Evolutionary conservation across 2,113 vertebrate genomes (phyloP), one percentile per base, ranked within the genome.

Genomic region (Calyptommatus sinebrachiatus): DNA sequence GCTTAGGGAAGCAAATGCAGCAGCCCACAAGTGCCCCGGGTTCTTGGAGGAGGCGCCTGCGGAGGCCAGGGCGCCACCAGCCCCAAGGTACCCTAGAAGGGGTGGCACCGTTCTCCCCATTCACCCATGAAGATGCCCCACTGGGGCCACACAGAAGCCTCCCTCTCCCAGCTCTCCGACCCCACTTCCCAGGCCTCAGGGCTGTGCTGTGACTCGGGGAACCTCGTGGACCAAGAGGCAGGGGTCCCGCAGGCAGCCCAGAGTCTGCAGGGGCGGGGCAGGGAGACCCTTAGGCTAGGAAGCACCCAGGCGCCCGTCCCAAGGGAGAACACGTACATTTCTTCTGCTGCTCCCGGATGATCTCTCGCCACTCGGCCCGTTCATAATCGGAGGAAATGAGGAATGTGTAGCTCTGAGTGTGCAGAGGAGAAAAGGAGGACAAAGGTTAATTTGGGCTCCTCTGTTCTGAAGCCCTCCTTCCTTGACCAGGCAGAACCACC

Each of bases 361-460:
- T 93, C 84, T 99, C 98, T 82, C 95, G 96, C 98, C 98, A 99
- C 79, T 99, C 98, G 0, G 97, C 97, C 8, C 98, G 96, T 86
- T 99, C 98, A 0, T 99, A 99, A 91, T 99, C 98, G 0, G 98
- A 99, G 0, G 98, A 97, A 83, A 97, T 98, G 85, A 99, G 95
- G 92, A 99, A 97, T 0, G 95, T 95, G 93, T 99, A 99, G 87
- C 97, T 96, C 98, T 99, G 28, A 70, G 73, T 41, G 76, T 24
- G 65, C 87, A 71, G 73, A 6, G 84, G 72, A 81, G 81, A 68
- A 4, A 73, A 41, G 78, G 69, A 21, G 9, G 3, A 53, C 6
- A 26, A 4, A 45, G 22, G 9, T 50, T 9, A 70, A 26, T 29
- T 50, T 50, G 14, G 53, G 53, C 2, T 18, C 14, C 18, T 18